Evolutionary conservation across 1,140 invertebrate genomes (phyloP), one percentile per base, ranked within the genome.

Genomic region (Harlomillsia oculata): DNA sequence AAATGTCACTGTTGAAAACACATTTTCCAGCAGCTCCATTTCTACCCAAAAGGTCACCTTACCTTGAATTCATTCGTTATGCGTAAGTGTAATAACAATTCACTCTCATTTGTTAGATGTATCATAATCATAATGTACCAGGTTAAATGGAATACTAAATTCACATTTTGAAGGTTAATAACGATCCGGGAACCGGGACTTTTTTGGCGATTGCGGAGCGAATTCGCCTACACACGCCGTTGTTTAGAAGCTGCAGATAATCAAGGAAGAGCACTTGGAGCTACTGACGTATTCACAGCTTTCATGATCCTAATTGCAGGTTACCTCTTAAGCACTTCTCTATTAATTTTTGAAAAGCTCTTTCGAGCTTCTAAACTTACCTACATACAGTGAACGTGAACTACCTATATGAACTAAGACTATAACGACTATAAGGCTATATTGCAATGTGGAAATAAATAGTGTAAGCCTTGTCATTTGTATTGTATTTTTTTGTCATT

Each of bases 271-370:
- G 56, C 54, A 18, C 41, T 65, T 0, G 60, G 57, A 2, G 25
- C 36, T 2, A 57, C 53, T 11, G 63, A 65, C 32, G 60, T 65
- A 6, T 65, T 65, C 28, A 62, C 63, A 1, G 63, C 63, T 1
- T 65, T 60, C 30, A 60, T 62, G 56, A 58, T 65, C 20, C 41
- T 65, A n/a, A n/a, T 40, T 21, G 56, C 21, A 1, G 63, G 63
- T 2, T 65, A 59, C 30, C 18, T 55, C 6, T 40, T 56, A 3
- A 64, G 62, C 29, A 18, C 51, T 13, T 13, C 53, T 0, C 50
- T 65, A 37, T 16, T 65, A 5, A 5, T 50, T 13, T 26, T 61
- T 0, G 63, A 65, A 45, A 59, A 60, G 43, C 29, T 53, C 14
- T 16, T 46, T 23, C 6, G n/a, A 5, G 40, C 23, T 25, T 30